A percentile compares a stretch with the other conserved stretches of the same genome.
phyloP scores from a whole-genome alignment of 37 sponge, comb jelly and placozoan species.

The Tethya wilhelma region DNA sequence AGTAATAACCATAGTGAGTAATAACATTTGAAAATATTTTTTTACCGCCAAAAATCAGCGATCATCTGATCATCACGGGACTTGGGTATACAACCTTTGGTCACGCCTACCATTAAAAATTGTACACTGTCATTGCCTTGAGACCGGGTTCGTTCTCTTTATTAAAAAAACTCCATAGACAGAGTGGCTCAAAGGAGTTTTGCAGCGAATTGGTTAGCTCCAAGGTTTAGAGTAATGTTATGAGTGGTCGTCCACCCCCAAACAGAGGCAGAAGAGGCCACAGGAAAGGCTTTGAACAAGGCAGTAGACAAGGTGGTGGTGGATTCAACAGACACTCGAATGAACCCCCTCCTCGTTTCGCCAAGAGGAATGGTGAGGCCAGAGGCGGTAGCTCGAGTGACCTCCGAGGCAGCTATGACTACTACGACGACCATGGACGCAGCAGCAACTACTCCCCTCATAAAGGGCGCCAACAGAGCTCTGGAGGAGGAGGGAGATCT shows the following conservation, averaged over 20 bases:
- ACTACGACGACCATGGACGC: conserved; percentile 11
- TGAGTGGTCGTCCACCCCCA: conserved; percentile 45
- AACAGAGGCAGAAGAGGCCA: conserved; percentile 51
- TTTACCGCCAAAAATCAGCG: too few relatives aligned
- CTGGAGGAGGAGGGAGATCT: not conserved
- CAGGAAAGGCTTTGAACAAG: not conserved
- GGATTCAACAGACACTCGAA: conserved; percentile 1
- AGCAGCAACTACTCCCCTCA: conserved; percentile 7
- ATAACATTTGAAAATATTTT: too few relatives aligned
- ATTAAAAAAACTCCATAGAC: too few relatives aligned
- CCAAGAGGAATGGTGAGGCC: conserved; percentile 29
- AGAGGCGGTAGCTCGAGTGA: conserved; percentile 6
- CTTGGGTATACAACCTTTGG: too few relatives aligned
- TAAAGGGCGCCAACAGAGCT: not conserved
- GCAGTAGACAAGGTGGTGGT: not conserved
- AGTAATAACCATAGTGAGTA: too few relatives aligned
- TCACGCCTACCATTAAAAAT: too few relatives aligned
- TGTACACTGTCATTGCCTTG: too few relatives aligned
- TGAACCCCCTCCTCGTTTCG: conserved; percentile 71
- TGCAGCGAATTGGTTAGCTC: not conserved
- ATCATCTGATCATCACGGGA: too few relatives aligned
- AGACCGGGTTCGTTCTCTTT: too few relatives aligned
- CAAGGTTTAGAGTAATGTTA: conserved; percentile 45
- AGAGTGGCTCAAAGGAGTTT: too few relatives aligned
- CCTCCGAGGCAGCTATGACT: conserved; percentile 12